These are phyloP conservation scores for Embidobia sp. DNA, from an alignment of 2,888 invertebrate genomes.

Conservation along the genomic window DNA sequence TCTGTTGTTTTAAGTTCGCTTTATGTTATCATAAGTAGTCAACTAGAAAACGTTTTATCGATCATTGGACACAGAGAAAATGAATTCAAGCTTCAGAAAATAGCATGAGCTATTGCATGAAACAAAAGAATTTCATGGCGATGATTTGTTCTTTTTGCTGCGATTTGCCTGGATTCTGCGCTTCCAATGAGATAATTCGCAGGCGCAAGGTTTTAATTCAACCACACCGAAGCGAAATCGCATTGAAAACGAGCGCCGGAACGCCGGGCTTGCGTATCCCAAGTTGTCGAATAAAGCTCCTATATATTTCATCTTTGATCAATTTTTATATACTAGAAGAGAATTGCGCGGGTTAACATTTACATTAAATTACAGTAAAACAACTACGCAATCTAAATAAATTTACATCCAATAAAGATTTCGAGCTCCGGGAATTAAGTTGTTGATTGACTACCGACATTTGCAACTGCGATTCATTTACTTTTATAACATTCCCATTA, in stretches of 20 bases:
- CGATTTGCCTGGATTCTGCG: slow-evolving; percentile 34
- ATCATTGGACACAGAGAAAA: not conserved
- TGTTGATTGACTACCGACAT: too few relatives aligned
- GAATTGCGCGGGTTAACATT: too few relatives aligned
- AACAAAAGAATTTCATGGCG: slow-evolving; percentile 22
- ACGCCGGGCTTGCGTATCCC: not conserved
- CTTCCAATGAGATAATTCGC: slow-evolving; percentile 33
- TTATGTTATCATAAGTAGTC: too few relatives aligned
- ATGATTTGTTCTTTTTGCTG: slow-evolving; percentile 35
- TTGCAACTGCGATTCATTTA: too few relatives aligned
- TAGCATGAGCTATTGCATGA: not conserved
- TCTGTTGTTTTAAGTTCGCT: too few relatives aligned
- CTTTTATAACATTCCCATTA: too few relatives aligned
- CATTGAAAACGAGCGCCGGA: slow-evolving; percentile 15
- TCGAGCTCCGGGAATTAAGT: too few relatives aligned
- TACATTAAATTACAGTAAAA: too few relatives aligned
- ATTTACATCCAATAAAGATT: too few relatives aligned
- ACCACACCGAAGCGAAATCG: slow-evolving; percentile 25
- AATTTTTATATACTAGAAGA: slow-evolving; percentile 3
- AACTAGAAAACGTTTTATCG: not conserved
- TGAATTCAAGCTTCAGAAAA: slow-evolving; percentile 9
- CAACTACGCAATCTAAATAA: too few relatives aligned
- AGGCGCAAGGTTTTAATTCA: slow-evolving; percentile 30
- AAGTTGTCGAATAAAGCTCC: slow-evolving; percentile 17
- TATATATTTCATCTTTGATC: slow-evolving; percentile 22